Evolutionary conservation across 2,888 invertebrate species (phyloP), one percentile per base, ranked within the genome.

Genomic region (Anaspis maculata): DNA sequence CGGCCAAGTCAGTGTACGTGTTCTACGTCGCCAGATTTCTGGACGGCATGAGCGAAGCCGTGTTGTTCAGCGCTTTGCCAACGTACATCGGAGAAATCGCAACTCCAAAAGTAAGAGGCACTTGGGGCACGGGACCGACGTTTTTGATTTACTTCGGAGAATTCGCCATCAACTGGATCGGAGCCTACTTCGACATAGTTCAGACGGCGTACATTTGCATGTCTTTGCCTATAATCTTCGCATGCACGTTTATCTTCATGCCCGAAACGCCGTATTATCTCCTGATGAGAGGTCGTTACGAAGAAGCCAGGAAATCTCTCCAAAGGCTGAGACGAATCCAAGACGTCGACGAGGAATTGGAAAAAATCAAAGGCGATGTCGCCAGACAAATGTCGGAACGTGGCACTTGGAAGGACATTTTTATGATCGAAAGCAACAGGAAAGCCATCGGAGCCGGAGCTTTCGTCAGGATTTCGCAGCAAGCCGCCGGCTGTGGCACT

Each of bases 141-240:
- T 44, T 54, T 14, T 31, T 30, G 7, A 44, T 47, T 6, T 52
- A 52, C 27, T 26, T 54, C 9, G 59, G 59, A 13, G 45, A 52
- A 14, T 49, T 56, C 11, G 9, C 49, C 5, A 50, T 56, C 13
- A 59, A 73, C 61, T 66, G 71, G 54, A 68, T 75, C 44, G 76
- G 76, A 10, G 72, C 72, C 3, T 72, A 68, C 55, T 71, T 71
- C 13, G 59, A 67, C 39, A 70, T 76, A 61, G 54, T 56, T 43
- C 60, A 58, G 13, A 63, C 75, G 41, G 74, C 74, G 32, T 64
- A 64, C 33, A 68, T 76, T 55, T 76, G 75, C 54, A 62, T 74
- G 45, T 56, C 71, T 42, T 64, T 77, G 32, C 74, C 78, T 7
- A 58, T 76, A 19, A 46, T 73, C 22, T 73, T 76, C 50, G 59